Base-by-base conservation (phyloP, 1,140 invertebrate genomes). In the Kradibia gibbosae region DNA sequence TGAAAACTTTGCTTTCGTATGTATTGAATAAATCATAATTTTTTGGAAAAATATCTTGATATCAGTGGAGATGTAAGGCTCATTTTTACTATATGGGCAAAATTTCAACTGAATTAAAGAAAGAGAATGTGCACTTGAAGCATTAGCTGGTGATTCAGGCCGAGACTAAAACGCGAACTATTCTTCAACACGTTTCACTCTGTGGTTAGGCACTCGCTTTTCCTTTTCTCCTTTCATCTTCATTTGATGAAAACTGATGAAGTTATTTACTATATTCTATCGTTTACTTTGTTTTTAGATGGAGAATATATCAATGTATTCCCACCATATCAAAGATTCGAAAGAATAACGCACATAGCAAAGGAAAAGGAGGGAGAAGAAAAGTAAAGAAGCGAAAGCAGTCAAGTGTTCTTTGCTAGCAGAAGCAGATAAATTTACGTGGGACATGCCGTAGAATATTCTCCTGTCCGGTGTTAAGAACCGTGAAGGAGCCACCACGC, bases 81-180 rank as follows among this genome's bases (percentile, higher is more conserved):
- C 5, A 25, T n/a, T 72, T 72, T 39, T 39, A 48, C 8, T 7
- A 15, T 34, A 53, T n/a, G 45, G 22, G 1, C 1, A 25, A 39
- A 62, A 73, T 73, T 20, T 31, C 62, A 25, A 73, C n/a, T 31
- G 67, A 82, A 82, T 65, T 42, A 82, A 62, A 82, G 57, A 39
- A 82, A 83, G 74, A 83, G 78, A 83, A 77, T 74, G 75, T 31
- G 31, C 57, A 78, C 39, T 74, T 65, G 28, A 50, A 85, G 85
- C 82, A 91, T 91, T 91, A 91, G 83, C 82, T 67, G 86, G 84
- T 86, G 90, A 91, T 91, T 91, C 89, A 91, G 90, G 90, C 89
- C 90, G 90, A 88, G 90, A 91, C 90, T 89, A 91, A 91, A 87
- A 86, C 84, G 87, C 81, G 83, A 88, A 91, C 89, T 91, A 91